phyloP scores from a whole-genome alignment of 2,888 invertebrate genomes.

The Ariolimax columbianus region DNA sequence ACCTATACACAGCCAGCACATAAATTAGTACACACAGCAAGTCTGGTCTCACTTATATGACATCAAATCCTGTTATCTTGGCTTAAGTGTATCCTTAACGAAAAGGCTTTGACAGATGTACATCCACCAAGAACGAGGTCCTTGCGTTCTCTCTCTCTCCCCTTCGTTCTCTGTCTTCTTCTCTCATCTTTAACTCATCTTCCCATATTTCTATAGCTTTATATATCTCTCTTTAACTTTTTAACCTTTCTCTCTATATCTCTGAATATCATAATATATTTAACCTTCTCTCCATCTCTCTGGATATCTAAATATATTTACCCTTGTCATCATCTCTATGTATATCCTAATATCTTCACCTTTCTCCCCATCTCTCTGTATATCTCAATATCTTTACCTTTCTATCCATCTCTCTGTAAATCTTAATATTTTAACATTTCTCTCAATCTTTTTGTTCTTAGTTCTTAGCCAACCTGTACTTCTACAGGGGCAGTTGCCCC shows the following conservation, averaged over 20 bases:
- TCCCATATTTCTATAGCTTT: background rate
- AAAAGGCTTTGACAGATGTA: no score
- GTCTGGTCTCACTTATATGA: no score
- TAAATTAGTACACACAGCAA: no score
- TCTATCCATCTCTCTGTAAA: background rate
- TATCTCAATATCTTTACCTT: background rate
- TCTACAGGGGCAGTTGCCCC: no score
- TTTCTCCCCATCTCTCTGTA: no score
- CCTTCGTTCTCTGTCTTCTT: conserved; percentile 13
- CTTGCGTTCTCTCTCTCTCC: background rate
- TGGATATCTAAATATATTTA: background rate
- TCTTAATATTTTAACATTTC: background rate
- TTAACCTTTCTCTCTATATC: background rate
- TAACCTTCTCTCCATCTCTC: background rate
- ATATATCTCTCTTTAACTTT: no score
- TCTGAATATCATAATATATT: background rate
- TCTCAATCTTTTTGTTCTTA: no score
- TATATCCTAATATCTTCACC: background rate
- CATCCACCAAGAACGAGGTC: no score
- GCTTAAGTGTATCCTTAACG: no score
- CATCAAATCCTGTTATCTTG: no score
- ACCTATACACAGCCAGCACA: no score
- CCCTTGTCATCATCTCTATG: background rate
- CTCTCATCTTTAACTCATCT: conserved; percentile 13
- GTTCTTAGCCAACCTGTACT: no score